phyloP scores from a whole-genome alignment of 1,140 invertebrate genomes.

The Anastrepha ludens region DNA sequence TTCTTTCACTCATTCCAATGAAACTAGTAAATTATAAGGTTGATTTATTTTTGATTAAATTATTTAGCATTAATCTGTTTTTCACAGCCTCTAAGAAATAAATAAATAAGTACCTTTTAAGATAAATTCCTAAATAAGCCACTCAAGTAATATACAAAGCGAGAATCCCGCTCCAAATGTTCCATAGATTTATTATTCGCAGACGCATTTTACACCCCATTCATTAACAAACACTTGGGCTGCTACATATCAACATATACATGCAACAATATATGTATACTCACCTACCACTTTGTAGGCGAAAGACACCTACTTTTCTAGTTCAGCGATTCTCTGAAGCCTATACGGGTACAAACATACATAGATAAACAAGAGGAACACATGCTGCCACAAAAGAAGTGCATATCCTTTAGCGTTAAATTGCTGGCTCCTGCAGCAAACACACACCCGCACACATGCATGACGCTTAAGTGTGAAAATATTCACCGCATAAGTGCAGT shows the following conservation, averaged over 20 bases:
- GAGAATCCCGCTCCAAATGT: too few species aligned
- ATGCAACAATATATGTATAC: not conserved
- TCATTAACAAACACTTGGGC: not conserved
- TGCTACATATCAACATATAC: not conserved
- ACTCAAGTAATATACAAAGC: too few species aligned
- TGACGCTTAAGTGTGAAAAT: slow-evolving; percentile 66
- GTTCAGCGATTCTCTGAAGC: not conserved
- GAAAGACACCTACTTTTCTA: not conserved
- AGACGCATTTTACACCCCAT: not conserved
- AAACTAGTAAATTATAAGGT: too few species aligned
- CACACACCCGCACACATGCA: too few species aligned
- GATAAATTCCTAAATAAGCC: too few species aligned
- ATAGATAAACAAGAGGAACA: not conserved
- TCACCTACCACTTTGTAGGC: not conserved
- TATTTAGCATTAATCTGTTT: too few species aligned
- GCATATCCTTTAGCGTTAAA: slow-evolving; percentile 39
- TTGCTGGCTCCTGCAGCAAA: not conserved
- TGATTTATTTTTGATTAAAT: too few species aligned
- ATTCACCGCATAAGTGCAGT: slow-evolving; percentile 55
- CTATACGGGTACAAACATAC: not conserved
- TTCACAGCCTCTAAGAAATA: too few species aligned
- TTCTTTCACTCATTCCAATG: too few species aligned
- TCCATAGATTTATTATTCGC: not conserved
- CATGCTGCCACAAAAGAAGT: slow-evolving; percentile 20
- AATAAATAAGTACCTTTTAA: too few species aligned